These are phyloP conservation scores for Dicyrtomina minuta DNA, from an alignment of 2,888 invertebrate genomes.

Conservation along the genomic window DNA sequence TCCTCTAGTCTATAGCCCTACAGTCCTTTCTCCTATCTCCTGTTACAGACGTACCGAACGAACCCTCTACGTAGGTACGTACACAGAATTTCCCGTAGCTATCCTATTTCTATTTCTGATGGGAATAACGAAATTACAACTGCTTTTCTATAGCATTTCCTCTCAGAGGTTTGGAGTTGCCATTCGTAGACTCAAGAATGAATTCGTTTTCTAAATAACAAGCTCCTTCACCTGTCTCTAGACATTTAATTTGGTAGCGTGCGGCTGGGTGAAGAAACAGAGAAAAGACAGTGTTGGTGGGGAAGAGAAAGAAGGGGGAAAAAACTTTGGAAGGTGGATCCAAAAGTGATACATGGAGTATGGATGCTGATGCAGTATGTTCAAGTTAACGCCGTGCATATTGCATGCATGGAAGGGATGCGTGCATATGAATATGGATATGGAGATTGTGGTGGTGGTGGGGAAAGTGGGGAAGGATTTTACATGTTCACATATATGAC, in stretches of 20 bases:
- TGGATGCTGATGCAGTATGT: neutral
- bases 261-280: neutral
- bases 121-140: too few relatives aligned
- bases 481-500: too few relatives aligned
- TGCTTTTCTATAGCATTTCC: neutral
- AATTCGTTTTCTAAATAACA: neutral
- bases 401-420: too few relatives aligned
- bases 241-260: slow-evolving; percentile 22
- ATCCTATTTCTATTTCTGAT: too few relatives aligned
- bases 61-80: too few relatives aligned
- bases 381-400: too few relatives aligned
- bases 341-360: neutral
- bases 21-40: too few relatives aligned
- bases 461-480: neutral
- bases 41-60: too few relatives aligned
- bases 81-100: too few relatives aligned
- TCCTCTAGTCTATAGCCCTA: too few relatives aligned
- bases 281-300: neutral
- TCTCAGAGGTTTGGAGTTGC: too few relatives aligned
- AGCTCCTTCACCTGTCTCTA: slow-evolving; percentile 7
- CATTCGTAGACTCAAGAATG: neutral
- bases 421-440: too few relatives aligned
- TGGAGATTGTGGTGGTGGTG: neutral
- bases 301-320: slow-evolving; percentile 10
- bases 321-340: neutral